Conservation (phyloP, 2,888 invertebrate species). For the Caenorhabditis panamensis region DNA sequence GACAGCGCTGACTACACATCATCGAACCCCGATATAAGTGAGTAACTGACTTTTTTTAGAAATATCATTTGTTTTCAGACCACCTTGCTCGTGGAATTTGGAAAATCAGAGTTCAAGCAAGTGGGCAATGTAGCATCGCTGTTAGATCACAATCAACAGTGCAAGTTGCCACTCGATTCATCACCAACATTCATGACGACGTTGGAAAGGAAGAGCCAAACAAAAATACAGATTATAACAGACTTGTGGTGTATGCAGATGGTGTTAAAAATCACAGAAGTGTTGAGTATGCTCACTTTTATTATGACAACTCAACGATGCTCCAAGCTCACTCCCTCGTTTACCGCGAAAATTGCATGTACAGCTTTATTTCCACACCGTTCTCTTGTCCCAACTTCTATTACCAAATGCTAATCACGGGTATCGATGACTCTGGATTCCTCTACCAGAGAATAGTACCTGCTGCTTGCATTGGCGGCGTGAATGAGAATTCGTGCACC, state of each 20-base stretch:
- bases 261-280: constrained; percentile 50
- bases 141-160: constrained; percentile 64
- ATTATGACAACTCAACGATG: constrained; percentile 62
- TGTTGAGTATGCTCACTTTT: constrained; percentile 72
- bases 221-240: constrained; percentile 60
- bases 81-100: constrained; percentile 70
- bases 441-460: constrained; percentile 72
- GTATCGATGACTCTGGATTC: constrained; percentile 69
- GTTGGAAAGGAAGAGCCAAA: constrained; percentile 63
- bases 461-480: constrained; percentile 62
- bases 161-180: constrained; percentile 63
- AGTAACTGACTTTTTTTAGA: neutral
- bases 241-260: constrained; percentile 64
- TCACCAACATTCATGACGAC: constrained; percentile 67
- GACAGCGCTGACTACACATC: constrained; percentile 53
- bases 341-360: constrained; percentile 64
- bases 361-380: constrained; percentile 66
- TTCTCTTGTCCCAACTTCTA: constrained; percentile 63
- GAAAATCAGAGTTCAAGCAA: constrained; percentile 61
- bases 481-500: constrained; percentile 64
- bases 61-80: constrained; percentile 25
- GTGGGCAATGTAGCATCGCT: constrained; percentile 59
- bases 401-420: constrained; percentile 68
- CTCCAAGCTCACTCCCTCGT: constrained; percentile 53
- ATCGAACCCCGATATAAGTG: constrained; percentile 42